Base-by-base conservation (phyloP, 2,113 vertebrate genomes). In the Malurus melanocephalus region DNA sequence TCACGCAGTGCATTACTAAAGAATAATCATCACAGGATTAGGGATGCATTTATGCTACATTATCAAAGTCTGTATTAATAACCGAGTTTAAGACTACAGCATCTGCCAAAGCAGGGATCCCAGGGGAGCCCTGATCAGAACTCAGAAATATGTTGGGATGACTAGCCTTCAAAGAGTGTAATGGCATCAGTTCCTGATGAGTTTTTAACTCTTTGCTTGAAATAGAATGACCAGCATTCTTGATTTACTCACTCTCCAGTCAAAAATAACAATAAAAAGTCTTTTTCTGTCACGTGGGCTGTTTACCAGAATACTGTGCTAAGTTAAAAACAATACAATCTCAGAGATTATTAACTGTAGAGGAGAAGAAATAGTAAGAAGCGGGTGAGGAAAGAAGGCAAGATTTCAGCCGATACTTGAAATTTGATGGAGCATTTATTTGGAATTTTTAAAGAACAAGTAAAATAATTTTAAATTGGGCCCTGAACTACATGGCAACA, bases 51-150 rank as follows among this genome's bases (percentile, higher is more conserved):
- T 87, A 82, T 5, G 1, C 64, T 80, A 74, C 2, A 4, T 80
- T 90, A 91, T 52, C 62, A 86, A 78, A 81, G 66, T 48, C 66
- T 52, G 7, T 71, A 75, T 87, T 91, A 94, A 91, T 90, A 92
- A 91, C 52, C 30, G 85, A 75, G 68, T 30, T 88, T 59, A 91
- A 93, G 57, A 30, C 42, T 65, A 43, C 13, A 4, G 51, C 64
- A 84, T 86, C 80, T 65, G 53, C 51, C 69, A 87, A 85, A 85
- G 62, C 45, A 61, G 61, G 59, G 38, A 80, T 83, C 42, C 43
- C 16, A 0, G 22, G 42, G 42, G 69, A 86, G 18, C 23, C 33
- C 27, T 48, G 53, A 75, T 23, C 18, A 71, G 61, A 74, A 38
- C 23, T 68, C 77, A 88, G 32, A 80, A 93, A 72, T 86, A 68